Conservation (phyloP, 2,888 invertebrate species). For the Osmoderma eremita region DNA sequence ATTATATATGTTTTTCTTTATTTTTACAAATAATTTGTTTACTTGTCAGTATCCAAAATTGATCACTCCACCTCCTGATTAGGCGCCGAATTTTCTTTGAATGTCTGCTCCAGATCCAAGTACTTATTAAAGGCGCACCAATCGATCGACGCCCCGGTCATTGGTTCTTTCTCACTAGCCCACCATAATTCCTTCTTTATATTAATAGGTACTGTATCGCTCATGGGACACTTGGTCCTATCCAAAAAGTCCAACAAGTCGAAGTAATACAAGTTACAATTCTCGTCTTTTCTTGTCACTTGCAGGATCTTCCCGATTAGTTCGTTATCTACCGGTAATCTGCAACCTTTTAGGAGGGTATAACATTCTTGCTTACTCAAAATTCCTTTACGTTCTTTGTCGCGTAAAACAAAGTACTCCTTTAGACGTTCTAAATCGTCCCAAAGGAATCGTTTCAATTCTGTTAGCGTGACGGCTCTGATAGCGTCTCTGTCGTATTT, state of each 20-base stretch:
- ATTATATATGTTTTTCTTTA: too few species aligned
- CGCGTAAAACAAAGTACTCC: constrained; percentile 70
- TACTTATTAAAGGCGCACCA: constrained; percentile 66
- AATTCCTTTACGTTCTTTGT: constrained; percentile 68
- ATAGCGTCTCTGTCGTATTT: constrained; percentile 64
- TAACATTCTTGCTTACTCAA: constrained; percentile 70
- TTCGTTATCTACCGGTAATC: constrained; percentile 75
- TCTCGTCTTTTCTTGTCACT: constrained; percentile 74
- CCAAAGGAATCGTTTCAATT: constrained; percentile 78
- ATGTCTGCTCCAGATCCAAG: constrained; percentile 62
- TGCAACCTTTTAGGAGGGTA: constrained; percentile 74
- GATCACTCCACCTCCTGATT: constrained; percentile 5
- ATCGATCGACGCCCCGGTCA: constrained; percentile 62
- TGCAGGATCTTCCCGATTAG: constrained; percentile 76
- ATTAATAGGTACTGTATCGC: constrained; percentile 66
- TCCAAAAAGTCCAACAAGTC: constrained; percentile 79
- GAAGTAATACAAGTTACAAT: constrained; percentile 73
- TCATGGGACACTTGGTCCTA: constrained; percentile 68
- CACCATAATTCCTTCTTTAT: constrained; percentile 66
- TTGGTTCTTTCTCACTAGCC: constrained; percentile 62
- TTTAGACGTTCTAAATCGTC: constrained; percentile 72
- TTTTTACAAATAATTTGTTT: too few species aligned
- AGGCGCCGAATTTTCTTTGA: constrained; percentile 55
- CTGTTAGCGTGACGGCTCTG: constrained; percentile 77
- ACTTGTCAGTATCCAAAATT: too few species aligned